These are phyloP conservation scores for Aphelenchoides fujianensis DNA, from an alignment of 1,140 invertebrate species.

Conservation along the genomic window DNA sequence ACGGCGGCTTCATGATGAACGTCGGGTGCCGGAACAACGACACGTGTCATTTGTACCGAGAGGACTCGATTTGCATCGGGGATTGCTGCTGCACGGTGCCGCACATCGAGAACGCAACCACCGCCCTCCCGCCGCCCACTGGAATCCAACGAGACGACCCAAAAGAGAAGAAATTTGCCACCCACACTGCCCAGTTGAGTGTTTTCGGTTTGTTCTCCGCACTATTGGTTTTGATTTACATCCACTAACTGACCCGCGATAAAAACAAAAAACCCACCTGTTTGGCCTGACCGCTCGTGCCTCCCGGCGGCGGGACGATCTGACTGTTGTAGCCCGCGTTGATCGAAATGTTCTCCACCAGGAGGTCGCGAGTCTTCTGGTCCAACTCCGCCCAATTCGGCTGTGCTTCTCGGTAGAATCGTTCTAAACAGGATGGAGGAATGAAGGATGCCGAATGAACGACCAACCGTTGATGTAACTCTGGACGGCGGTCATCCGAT, in stretches of 20 bases:
- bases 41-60: conserved; percentile 27
- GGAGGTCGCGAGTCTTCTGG: conserved; percentile 46
- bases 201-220: conserved; percentile 36
- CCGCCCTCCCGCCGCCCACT: not conserved
- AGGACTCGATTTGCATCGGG: conserved; percentile 18
- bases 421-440: conserved; percentile 34
- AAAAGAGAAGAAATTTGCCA: conserved; percentile 6
- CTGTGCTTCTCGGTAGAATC: conserved; percentile 54
- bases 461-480: conserved; percentile 56
- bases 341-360: conserved; percentile 59
- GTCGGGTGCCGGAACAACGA: conserved; percentile 17
- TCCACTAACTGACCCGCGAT: conserved; percentile 10
- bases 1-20: conserved; percentile 39
- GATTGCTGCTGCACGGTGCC: conserved; percentile 18
- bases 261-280: conserved; percentile 34
- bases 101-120: conserved; percentile 13
- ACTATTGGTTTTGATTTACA: conserved; percentile 10
- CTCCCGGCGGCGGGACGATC: conserved; percentile 42
- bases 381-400: conserved; percentile 55
- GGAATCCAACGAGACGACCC: not conserved
- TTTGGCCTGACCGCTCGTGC: conserved; percentile 34
- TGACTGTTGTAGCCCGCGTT: conserved; percentile 61
- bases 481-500: conserved; percentile 63
- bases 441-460: conserved; percentile 4
- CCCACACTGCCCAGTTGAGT: not conserved